Conservation (phyloP, 2,888 invertebrate genomes). For the Heliconius charithonia region DNA sequence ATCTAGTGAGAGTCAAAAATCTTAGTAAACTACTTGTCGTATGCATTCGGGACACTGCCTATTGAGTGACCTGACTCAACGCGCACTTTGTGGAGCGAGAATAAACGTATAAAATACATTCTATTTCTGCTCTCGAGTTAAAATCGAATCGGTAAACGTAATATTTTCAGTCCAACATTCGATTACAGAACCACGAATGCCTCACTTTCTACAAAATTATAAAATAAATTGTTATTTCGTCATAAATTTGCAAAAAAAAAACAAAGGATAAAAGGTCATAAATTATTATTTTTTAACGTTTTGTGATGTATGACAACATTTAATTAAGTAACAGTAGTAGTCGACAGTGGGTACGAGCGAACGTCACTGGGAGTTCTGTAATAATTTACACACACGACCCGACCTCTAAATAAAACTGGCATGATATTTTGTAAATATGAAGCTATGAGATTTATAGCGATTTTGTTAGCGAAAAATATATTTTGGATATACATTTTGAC, state of each 20-base stretch:
- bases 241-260: neutral
- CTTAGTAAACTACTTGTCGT: too few species aligned
- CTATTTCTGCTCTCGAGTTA: too few species aligned
- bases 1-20: too few species aligned
- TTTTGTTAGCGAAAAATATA: neutral
- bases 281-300: constrained; percentile 12
- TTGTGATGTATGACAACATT: constrained; percentile 25
- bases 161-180: neutral
- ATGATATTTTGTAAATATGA: constrained; percentile 5
- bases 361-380: constrained; percentile 2
- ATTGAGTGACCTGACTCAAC: too few species aligned
- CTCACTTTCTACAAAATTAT: neutral
- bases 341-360: constrained; percentile 15
- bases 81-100: too few species aligned
- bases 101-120: too few species aligned
- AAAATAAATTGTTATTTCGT: neutral
- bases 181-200: too few species aligned
- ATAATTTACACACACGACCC: constrained; percentile 16
- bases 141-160: neutral
- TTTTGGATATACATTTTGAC: too few species aligned
- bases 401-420: constrained; percentile 14
- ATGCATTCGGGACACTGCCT: too few species aligned
- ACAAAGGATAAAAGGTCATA: neutral
- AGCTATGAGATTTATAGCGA: neutral
- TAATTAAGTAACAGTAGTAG: constrained; percentile 28